Evolutionary conservation across 2,797 vertebrate species (phyloP), one percentile per base, ranked within the genome.

Genomic region (Syngnathus acus): DNA sequence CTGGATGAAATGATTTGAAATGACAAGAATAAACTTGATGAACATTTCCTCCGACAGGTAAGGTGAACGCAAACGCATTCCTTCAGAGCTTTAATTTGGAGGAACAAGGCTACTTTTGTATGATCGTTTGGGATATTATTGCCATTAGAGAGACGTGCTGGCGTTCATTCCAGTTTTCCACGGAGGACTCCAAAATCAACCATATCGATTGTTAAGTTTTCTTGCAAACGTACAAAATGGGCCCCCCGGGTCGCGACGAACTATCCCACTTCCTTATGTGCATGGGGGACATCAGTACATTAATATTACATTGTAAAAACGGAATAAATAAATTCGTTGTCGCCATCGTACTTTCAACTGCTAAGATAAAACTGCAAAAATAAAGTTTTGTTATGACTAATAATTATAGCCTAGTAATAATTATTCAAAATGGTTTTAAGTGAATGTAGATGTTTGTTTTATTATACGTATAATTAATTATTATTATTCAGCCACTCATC

Each of bases 41-140:
- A 38, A n/a, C 2, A 10, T 45, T 47, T 47, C 45, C 26, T n/a
- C 16, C 19, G 62, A 17, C 45, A 64, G 62, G 62, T 64, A 64
- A 64, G 13, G 50, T 23, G 26, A 57, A 57, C 26, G 21, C 14
- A 8, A 37, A 7, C 16, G 13, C 1, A 14, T 17, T 43, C 59
- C 59, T 61, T 14, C 19, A 6, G n/a, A 16, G 40, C 42, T 26
- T 23, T 23, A 7, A 26, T 7, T 26, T 26, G 40, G 8, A 45
- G 4, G 14, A 48, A 48, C 45, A 64, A 48, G 62, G 62, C 45
- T 38, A 11, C 45, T n/a, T 48, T 64, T 64, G 42, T 63, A 9
- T 38, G 55, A 8, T 32, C 55, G 9, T 23, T 7, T 39, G 19
- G 39, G 32, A 32, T 40, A 43, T 61, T 43, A 42, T 5, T n/a